Evolutionary conservation across 2,113 vertebrate genomes (phyloP).

Genomic region (Bucco capensis): DNA sequence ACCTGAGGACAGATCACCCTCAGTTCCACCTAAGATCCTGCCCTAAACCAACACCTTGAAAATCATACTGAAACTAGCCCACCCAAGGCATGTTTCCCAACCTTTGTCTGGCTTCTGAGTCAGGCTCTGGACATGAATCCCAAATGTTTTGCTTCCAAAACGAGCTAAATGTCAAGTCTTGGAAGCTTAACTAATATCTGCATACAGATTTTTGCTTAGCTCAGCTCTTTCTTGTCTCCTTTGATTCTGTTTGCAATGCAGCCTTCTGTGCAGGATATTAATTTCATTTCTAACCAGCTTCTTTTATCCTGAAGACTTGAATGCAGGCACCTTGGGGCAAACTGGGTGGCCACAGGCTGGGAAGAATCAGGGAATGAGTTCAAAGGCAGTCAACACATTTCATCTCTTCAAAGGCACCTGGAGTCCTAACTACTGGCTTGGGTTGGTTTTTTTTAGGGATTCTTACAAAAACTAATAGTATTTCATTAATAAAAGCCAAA

Average conservation of each 20-base stretch:
- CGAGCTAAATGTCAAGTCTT: neutral
- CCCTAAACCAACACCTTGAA: neutral
- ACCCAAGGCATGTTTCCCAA: rapidly evolving
- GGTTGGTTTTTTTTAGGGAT: neutral
- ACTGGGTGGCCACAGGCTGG: slow-evolving; percentile 42
- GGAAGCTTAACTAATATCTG: neutral
- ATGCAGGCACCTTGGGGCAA: neutral
- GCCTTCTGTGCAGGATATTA: neutral
- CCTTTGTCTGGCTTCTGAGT: neutral
- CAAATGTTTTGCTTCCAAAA: neutral
- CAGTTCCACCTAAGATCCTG: neutral
- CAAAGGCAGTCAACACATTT: slow-evolving; percentile 28
- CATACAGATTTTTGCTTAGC: slow-evolving; percentile 31
- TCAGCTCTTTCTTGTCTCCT: slow-evolving; percentile 12
- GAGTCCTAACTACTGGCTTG: neutral
- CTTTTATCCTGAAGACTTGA: slow-evolving; percentile 29
- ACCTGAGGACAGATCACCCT: neutral
- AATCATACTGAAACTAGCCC: neutral
- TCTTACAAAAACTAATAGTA: neutral
- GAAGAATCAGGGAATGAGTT: neutral
- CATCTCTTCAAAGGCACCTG: slow-evolving; percentile 6
- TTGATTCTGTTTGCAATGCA: neutral
- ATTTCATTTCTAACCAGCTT: neutral
- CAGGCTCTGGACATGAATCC: neutral
- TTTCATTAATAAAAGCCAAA: neutral